A percentile compares a stretch with the other conserved stretches of the same genome.
Conservation (phyloP, 2,797 vertebrate species). For the Esox masquinongy region DNA sequence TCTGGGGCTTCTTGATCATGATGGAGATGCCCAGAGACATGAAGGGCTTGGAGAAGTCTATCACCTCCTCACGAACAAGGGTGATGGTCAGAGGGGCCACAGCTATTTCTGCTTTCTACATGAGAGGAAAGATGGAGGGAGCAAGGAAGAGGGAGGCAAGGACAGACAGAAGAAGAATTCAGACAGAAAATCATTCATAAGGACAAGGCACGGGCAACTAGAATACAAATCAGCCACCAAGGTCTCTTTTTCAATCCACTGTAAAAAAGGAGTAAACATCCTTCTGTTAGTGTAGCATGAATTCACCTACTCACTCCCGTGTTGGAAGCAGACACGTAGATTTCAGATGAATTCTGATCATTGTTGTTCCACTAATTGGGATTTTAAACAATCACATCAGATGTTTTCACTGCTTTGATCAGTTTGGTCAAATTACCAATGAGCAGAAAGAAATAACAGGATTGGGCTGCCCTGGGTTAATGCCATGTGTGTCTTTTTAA, state of each 20-base stretch:
- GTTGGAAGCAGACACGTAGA: too few relatives aligned
- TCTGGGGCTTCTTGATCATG: slow-evolving; percentile 99
- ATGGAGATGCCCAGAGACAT: slow-evolving; percentile 99
- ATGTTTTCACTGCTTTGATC: too few relatives aligned
- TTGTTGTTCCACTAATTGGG: too few relatives aligned
- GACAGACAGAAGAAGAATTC: slow-evolving; percentile 50
- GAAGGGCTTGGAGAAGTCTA: slow-evolving; percentile 99
- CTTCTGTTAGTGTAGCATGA: neutral
- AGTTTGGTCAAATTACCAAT: too few relatives aligned
- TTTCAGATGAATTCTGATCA: too few relatives aligned
- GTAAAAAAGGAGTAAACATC: slow-evolving; percentile 3
- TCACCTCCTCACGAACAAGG: slow-evolving; percentile 97
- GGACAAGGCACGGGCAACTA: slow-evolving; percentile 42
- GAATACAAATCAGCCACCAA: slow-evolving; percentile 56
- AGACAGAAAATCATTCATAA: slow-evolving; percentile 59
- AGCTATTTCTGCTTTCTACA: slow-evolving; percentile 98
- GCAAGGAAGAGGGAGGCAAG: slow-evolving; percentile 26
- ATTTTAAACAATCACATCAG: too few relatives aligned
- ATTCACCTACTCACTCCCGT: neutral
- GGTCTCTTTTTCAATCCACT: slow-evolving; percentile 14
- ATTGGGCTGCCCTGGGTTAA: too few relatives aligned
- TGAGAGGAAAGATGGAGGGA: slow-evolving; percentile 49
- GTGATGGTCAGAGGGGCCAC: slow-evolving; percentile 98
- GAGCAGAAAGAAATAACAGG: too few relatives aligned
- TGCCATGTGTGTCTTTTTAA: too few relatives aligned